These are phyloP conservation scores for Argopecten irradians DNA, from an alignment of 1,140 invertebrate species.

Conservation along the genomic window DNA sequence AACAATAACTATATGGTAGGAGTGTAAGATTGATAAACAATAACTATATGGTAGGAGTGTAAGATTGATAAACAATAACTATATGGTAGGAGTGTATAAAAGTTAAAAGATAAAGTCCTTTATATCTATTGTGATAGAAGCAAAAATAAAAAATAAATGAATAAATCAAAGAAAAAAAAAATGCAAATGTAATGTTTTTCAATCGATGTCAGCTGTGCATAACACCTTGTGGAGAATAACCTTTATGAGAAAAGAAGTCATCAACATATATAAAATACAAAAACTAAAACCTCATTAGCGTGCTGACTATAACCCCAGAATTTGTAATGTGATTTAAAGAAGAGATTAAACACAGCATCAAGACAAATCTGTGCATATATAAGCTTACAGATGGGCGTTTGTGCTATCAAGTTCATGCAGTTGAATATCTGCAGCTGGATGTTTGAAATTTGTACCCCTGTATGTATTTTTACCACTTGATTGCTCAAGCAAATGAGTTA, in stretches of 20 bases:
- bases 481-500: constrained; percentile 10
- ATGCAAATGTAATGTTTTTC: neutral
- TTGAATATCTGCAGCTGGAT: constrained; percentile 6
- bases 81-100: too few relatives aligned
- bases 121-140: neutral
- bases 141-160: too few relatives aligned
- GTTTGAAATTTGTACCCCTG: neutral
- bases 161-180: too few relatives aligned
- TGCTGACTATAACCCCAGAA: neutral
- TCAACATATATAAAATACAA: neutral
- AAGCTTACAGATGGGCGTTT: constrained; percentile 1
- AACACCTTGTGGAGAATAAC: neutral
- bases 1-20: too few relatives aligned
- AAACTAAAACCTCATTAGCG: neutral
- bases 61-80: too few relatives aligned
- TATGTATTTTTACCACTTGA: constrained; percentile 3
- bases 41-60: too few relatives aligned
- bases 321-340: neutral
- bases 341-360: neutral
- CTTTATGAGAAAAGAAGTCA: neutral
- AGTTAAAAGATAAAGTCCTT: too few relatives aligned
- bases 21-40: too few relatives aligned
- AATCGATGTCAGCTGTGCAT: neutral
- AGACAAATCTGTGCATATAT: neutral
- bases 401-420: neutral